Evolutionary conservation across 2,797 vertebrate species (phyloP), one percentile per base, ranked within the genome.

Genomic region (Eupleurogrammus muticus): DNA sequence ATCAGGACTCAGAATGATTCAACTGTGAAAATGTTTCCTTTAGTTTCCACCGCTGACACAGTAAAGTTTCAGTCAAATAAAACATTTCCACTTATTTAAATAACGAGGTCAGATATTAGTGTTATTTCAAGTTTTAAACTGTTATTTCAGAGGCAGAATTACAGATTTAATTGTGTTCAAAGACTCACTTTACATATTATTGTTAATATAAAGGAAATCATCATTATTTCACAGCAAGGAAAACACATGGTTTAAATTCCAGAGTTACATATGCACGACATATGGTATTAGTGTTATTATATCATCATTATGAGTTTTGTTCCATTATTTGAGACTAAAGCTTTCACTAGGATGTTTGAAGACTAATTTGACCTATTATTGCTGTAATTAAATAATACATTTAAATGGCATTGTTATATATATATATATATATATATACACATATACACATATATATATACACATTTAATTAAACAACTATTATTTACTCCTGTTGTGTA

Each of bases 131-230:
- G 38, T 42, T 59, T 21, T 16, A 36, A 36, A 36, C 9, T 36
- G 11, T 36, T 36, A 38, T 38, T 38, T 38, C 36, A 38, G 36
- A 38, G 35, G 13, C 48, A 16, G 19, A 19, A 9, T 9, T 54
- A 53, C 51, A 42, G 46, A 8, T 66, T 20, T 47, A 56, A 60
- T 57, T 28, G 16, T 44, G 35, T 49, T 56, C 51, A 16, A 19
- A n/a, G 16, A 57, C 10, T 5, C 2, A 7, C 8, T 21, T 10
- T 10, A 42, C 6, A 50, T 10, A 13, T 14, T 38, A 47, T 9
- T n/a, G 23, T 1, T 19, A 56, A 8, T 32, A 9, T 35, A 16
- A 38, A 34, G n/a, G 2, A n/a, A 52, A 9, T 42, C 17, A 51
- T 9, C 5, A 5, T 10, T 4, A 40, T 36, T 42, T 32, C 11